Evolutionary conservation across 2,113 vertebrate genomes (phyloP).

Genomic region (Sigmodon hispidus): DNA sequence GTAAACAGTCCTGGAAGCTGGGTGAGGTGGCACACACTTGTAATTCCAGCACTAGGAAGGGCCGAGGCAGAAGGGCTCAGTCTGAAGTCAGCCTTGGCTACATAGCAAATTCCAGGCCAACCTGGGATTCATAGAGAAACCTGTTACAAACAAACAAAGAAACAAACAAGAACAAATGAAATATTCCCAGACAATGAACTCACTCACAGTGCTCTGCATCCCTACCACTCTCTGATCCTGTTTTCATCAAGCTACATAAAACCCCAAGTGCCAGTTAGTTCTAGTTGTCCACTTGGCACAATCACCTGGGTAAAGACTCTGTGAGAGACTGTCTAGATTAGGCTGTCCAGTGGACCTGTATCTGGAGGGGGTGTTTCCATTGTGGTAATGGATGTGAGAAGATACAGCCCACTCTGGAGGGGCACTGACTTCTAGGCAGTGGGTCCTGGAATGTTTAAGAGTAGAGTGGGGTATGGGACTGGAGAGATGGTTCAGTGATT

Average conservation of each 20-base stretch:
- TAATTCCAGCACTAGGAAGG: too few relatives aligned
- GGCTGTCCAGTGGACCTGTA: neutral
- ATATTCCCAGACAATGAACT: neutral
- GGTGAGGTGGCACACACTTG: too few relatives aligned
- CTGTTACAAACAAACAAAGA: neutral
- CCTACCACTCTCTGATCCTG: neutral
- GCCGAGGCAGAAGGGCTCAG: too few relatives aligned
- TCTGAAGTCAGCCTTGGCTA: neutral
- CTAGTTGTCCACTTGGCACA: neutral
- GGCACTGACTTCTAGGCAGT: neutral
- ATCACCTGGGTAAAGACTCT: neutral
- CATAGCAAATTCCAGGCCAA: neutral
- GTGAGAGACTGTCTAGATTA: neutral
- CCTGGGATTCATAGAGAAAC: neutral
- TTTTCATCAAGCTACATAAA: neutral
- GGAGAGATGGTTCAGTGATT: neutral
- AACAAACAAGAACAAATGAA: neutral
- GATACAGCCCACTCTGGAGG: neutral
- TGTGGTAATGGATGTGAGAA: neutral
- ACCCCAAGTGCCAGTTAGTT: neutral
- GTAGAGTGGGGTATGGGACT: neutral
- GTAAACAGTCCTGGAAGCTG: neutral
- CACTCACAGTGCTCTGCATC: too few relatives aligned
- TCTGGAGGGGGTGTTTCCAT: neutral
- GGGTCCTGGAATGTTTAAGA: neutral